Base-by-base conservation (phyloP, 2,113 vertebrate genomes). In the Amazona vittata region DNA sequence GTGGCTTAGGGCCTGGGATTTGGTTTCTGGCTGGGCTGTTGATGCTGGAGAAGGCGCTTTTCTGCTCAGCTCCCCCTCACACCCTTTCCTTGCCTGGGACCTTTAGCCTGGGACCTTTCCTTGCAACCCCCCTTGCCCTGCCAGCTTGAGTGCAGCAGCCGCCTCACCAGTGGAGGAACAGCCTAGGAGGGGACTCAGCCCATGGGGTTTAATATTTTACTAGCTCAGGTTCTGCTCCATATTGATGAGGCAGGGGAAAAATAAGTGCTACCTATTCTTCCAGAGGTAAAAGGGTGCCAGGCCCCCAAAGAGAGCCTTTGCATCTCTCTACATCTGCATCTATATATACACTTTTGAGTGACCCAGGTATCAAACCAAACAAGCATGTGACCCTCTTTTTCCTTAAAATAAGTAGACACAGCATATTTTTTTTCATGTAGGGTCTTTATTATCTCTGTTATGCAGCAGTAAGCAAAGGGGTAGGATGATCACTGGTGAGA, bases 141-240 rank as follows among this genome's bases (percentile, higher is more conserved):
- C 5, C 0, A 1, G 9, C 25, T 43, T 59, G 55, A 57, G 25
- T 0, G 1, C 24, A 37, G 69, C 1, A 0, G 39, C 13, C 0
- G 0, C 49, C 63, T 35, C 0, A 0, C 15, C 0, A 2, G n/a
- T 0, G 0, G 82, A 50, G 35, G 18, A 21, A 25, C 1, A 6
- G 19, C 15, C 20, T 37, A 25, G 35, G 22, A 50, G 10, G 31
- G 6, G 4, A 8, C 4, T 22, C 29, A 52, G 15, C 4, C 21
- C 4, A 11, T 12, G 29, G 14, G 10, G 24, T 89, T 77, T 41
- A n/a, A 59, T 43, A 5, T 9, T 73, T 83, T 4, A 29, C 2
- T 1, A 60, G 21, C 3, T 70, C 24, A 29, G 4, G 16, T 17
- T 86, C 70, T 47, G 57, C 19, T 49, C 10, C 44, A 76, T 1